Percentiles rank a stretch among this genome's conserved stretches.
Evolutionary conservation across 2,113 vertebrate species (phyloP).

Genomic region (Gallinago paraguaiae): DNA sequence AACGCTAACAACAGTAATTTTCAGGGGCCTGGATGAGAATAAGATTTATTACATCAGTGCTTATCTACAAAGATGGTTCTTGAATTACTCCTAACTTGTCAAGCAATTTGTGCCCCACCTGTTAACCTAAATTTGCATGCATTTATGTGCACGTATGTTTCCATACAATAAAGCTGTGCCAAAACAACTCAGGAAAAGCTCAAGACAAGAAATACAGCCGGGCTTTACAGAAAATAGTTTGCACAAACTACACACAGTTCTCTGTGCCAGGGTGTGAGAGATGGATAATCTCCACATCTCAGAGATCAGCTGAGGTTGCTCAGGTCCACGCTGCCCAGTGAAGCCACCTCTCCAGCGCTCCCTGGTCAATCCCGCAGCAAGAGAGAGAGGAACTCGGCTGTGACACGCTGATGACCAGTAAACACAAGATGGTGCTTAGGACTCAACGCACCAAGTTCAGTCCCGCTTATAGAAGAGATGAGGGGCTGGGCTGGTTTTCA

Average conservation of each 20-base stretch:
- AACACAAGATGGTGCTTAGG: background rate
- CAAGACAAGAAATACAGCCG: background rate
- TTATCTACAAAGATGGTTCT: conserved; percentile 6
- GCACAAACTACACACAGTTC: background rate
- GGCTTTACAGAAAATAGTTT: background rate
- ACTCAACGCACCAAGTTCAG: background rate
- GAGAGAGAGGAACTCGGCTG: background rate
- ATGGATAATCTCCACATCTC: background rate
- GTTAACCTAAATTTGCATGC: background rate
- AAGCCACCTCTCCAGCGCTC: background rate
- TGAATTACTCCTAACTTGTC: background rate
- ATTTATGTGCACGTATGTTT: background rate
- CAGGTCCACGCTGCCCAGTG: background rate
- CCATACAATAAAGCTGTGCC: background rate
- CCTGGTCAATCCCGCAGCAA: background rate
- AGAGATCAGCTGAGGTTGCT: background rate
- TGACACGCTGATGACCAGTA: background rate
- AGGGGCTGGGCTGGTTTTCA: background rate
- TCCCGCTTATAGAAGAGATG: background rate
- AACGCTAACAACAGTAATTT: background rate
- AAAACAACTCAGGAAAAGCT: background rate
- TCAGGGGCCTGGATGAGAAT: background rate
- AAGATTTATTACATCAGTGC: background rate
- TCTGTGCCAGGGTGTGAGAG: fast-evolving
- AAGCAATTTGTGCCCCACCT: background rate